Conservation (phyloP, 1,140 invertebrate genomes). For the Bactericera cockerelli region DNA sequence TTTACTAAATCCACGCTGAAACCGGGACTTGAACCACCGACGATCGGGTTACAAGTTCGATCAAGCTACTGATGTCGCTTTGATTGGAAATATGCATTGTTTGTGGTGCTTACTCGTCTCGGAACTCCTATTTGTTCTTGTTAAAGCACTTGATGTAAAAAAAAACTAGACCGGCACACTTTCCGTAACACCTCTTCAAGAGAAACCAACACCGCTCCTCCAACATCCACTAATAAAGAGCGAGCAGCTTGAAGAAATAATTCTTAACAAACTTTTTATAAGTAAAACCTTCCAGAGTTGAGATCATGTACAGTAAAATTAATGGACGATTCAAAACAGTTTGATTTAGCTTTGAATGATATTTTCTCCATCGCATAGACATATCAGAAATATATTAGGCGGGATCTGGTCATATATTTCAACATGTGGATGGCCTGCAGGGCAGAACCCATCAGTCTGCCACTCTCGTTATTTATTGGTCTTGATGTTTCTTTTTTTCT, state of each 20-base stretch:
- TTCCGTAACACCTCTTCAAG: background rate
- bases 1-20: too few species aligned
- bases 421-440: background rate
- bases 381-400: slow-evolving; percentile 8
- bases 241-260: background rate
- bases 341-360: slow-evolving; percentile 7
- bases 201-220: too few species aligned
- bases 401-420: slow-evolving; percentile 3
- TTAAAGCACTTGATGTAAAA: too few species aligned
- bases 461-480: slow-evolving; percentile 4
- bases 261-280: too few species aligned
- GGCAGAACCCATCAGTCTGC: slow-evolving; percentile 3
- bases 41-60: too few species aligned
- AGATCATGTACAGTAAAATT: slow-evolving; percentile 6
- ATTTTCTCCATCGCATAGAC: slow-evolving; percentile 8
- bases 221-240: background rate
- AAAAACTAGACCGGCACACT: background rate
- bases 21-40: too few species aligned
- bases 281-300: background rate
- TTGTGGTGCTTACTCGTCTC: too few species aligned
- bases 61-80: too few species aligned
- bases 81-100: too few species aligned
- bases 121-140: too few species aligned
- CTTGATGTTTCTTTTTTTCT: background rate
- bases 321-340: slow-evolving; percentile 3